Conservation (phyloP, 2,797 vertebrate genomes). For the Poecile montanus region DNA sequence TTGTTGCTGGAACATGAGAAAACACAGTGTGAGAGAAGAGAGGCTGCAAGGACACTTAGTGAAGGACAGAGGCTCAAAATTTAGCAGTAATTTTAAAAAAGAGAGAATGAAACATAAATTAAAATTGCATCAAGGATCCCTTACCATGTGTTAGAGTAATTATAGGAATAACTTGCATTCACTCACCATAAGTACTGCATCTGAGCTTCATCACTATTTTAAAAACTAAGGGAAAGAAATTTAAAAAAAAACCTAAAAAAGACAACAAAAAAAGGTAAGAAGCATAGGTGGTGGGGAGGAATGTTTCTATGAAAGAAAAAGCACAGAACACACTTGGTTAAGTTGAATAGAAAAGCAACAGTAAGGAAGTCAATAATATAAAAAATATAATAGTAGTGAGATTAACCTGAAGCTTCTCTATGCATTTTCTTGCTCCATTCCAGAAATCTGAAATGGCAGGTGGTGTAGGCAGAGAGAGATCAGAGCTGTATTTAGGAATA, state of each 20-base stretch:
- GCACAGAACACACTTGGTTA: neutral
- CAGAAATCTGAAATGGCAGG: conserved; percentile 14
- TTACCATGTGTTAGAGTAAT: neutral
- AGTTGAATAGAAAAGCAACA: neutral
- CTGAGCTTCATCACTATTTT: neutral
- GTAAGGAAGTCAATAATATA: neutral
- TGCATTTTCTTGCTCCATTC: neutral
- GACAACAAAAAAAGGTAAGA: neutral
- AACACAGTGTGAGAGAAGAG: neutral
- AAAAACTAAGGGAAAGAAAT: neutral
- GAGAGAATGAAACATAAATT: neutral
- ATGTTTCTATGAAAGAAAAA: neutral
- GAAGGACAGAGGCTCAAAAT: neutral
- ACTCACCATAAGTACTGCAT: neutral
- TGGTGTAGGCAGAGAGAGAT: neutral
- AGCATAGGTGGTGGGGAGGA: neutral
- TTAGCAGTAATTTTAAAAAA: neutral
- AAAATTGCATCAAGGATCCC: neutral
- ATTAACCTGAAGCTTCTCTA: neutral
- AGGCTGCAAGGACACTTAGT: neutral
- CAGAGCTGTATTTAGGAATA: neutral
- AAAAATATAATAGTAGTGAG: neutral
- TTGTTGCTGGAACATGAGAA: neutral
- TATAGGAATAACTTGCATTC: neutral
- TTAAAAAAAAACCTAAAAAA: neutral